Evolutionary conservation across 37 sponge, comb jelly and placozoan species (phyloP), one percentile per base, ranked within the genome.

Genomic region (Amphimedon queenslandica): DNA sequence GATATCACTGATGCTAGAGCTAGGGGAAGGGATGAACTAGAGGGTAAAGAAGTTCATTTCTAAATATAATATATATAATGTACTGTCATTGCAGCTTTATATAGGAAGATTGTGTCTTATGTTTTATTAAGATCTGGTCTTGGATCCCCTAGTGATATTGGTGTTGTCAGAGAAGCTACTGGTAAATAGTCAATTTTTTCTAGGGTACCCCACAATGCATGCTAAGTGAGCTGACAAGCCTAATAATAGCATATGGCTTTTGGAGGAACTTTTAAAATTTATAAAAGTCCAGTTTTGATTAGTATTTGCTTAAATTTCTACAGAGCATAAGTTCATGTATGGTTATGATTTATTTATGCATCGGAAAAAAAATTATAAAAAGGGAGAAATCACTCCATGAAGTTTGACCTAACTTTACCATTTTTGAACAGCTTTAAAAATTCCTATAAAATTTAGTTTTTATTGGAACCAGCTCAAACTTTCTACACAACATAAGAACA

Each of bases 1-100:
- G 96, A 95, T 58, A 93, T 99, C 35, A 82, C 86, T 24, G 99
- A 99, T 73, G 78, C 85, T 29, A 79, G 99, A 40, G 99, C 99
- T 29, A 73, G 99, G 42, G 86, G 90, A 40, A 83, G 88, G 65
- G 99, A 94, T 35, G 99, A 99, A 70, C 69, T 99, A 57, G 99
- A 99, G 43, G 83, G 94, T 90, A 72, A 55, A 29, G 8, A 8
- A 47, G 13, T 47, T 13, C 53, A 47, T 47, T 47, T 13, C 8
- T 47, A 18, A 47, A 18, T 47, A 13, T 18, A 13, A 18, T 47
- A 47, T 13, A 47, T 13, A 47, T 18, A 47, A 47, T 47, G 53
- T 47, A 47, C 53, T 71, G 39, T 76, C 16, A 36, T 18, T 55
- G n/a, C 78, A 90, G 91, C 58, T 36, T 70, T 96, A 43, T 96